Conservation (phyloP, 2,113 vertebrate species). For the Urocitellus parryii region DNA sequence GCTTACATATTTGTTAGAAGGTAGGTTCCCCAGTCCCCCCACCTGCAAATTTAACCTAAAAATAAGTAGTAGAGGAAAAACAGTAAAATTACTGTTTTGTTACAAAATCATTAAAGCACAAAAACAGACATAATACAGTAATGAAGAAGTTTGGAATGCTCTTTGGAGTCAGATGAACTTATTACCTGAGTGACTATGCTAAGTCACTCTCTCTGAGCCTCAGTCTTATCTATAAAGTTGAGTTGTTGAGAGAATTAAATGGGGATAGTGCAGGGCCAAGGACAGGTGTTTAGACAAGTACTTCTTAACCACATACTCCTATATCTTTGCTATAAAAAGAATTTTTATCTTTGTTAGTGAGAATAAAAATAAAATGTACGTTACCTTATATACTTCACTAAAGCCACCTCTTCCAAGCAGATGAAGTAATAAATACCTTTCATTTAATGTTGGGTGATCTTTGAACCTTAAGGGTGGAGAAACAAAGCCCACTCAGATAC, state of each 20-base stretch:
- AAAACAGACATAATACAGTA: not conserved
- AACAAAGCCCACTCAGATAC: not conserved
- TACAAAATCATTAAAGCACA: conserved; percentile 36
- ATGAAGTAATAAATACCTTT: conserved; percentile 97
- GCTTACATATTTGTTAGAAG: conserved; percentile 20
- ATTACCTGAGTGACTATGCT: conserved; percentile 12
- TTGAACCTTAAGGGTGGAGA: conserved; percentile 92
- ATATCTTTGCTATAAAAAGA: not conserved
- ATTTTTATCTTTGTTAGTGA: not conserved
- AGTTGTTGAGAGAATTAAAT: conserved; percentile 17
- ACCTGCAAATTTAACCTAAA: conserved; percentile 41
- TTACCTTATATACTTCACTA: conserved; percentile 99
- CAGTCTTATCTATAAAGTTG: conserved; percentile 16
- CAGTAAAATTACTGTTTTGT: not conserved
- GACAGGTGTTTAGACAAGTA: not conserved
- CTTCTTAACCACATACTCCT: conserved; percentile 24
- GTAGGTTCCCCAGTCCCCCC: not conserved
- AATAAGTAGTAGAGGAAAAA: not conserved
- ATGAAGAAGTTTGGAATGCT: not conserved
- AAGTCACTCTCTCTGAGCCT: not conserved
- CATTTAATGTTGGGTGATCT: conserved; percentile 99
- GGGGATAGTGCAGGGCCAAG: not conserved
- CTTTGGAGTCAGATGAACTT: not conserved
- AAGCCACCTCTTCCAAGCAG: conserved; percentile 98
- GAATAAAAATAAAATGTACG: conserved; percentile 66